Percentiles rank a stretch among this genome's conserved stretches.
phyloP scores from a whole-genome alignment of 2,113 vertebrate species.

The Psilopsiagon aymara region DNA sequence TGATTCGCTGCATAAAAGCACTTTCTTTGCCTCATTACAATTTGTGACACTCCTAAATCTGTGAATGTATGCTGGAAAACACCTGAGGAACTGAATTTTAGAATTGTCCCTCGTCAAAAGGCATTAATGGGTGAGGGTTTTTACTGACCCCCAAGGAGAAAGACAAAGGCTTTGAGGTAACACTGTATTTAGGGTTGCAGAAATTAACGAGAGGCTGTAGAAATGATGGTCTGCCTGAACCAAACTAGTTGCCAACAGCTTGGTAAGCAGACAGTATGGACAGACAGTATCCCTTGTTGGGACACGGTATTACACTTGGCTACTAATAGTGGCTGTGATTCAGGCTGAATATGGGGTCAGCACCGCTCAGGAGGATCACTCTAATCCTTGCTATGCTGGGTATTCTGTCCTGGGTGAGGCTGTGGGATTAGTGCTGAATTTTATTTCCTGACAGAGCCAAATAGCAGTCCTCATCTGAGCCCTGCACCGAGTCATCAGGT shows the following conservation, averaged over 20 bases:
- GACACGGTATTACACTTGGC: not conserved
- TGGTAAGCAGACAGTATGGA: not conserved
- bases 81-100: not conserved
- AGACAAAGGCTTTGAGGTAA: not conserved
- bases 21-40: not conserved
- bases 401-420: not conserved
- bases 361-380: accelerated
- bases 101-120: not conserved
- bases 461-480: not conserved
- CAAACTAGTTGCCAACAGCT: not conserved
- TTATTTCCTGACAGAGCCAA: not conserved
- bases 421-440: not conserved
- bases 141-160: not conserved
- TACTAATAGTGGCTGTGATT: not conserved
- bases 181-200: not conserved
- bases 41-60: not conserved
- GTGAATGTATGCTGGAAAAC: not conserved
- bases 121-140: not conserved
- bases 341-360: not conserved
- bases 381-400: not conserved
- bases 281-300: not conserved
- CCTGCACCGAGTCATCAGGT: not conserved
- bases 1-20: slow-evolving; percentile 29
- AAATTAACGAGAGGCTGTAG: not conserved
- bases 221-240: not conserved